phyloP scores from a whole-genome alignment of 2,113 vertebrate genomes.

The Barbus barbus region DNA sequence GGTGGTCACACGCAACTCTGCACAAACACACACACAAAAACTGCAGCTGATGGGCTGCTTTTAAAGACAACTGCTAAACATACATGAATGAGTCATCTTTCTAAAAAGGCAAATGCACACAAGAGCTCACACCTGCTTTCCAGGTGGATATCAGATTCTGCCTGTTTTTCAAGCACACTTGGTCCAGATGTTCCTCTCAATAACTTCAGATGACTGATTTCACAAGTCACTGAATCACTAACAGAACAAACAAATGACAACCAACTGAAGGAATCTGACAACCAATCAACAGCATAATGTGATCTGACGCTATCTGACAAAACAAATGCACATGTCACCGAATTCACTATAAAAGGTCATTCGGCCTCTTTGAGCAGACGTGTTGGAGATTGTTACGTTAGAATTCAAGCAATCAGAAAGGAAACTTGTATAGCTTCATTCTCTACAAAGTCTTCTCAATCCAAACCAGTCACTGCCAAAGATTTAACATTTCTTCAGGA shows the following conservation, averaged over 20 bases:
- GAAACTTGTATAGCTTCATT: background rate
- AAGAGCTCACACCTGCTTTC: slow-evolving; percentile 15
- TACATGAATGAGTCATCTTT: background rate
- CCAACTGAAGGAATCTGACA: background rate
- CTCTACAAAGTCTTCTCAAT: background rate
- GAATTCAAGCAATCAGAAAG: slow-evolving; percentile 1
- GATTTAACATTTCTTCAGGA: background rate
- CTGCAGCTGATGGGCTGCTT: background rate
- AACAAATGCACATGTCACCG: background rate
- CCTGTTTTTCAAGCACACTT: background rate
- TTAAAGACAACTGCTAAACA: background rate
- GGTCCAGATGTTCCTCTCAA: slow-evolving; percentile 5
- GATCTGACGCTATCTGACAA: background rate
- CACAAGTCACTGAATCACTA: background rate
- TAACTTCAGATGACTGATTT: background rate
- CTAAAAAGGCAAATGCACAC: background rate
- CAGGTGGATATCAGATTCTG: background rate
- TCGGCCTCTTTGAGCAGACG: background rate
- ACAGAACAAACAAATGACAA: background rate
- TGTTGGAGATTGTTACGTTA: background rate
- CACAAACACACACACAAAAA: slow-evolving; percentile 14
- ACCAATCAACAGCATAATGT: background rate
- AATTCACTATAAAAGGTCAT: background rate
- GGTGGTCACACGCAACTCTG: background rate
- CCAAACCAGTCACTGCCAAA: background rate